These are phyloP conservation scores for Cremastinae sp. DNA, from an alignment of 2,888 invertebrate species.

Conservation along the genomic window DNA sequence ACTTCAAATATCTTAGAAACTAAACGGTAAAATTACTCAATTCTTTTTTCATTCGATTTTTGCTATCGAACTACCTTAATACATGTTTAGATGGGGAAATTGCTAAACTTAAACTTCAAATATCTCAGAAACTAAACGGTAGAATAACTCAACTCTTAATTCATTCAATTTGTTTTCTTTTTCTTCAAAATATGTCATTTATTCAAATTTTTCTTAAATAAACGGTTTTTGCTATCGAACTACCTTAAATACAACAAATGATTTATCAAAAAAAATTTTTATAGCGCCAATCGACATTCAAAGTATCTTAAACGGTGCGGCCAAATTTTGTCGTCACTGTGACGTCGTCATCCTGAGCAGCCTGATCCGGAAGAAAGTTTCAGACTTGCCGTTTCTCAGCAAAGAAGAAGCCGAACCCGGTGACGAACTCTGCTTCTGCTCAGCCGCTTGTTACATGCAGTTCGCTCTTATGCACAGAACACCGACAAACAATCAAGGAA, in stretches of 20 bases:
- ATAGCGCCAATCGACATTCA: conserved; percentile 91
- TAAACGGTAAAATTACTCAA: no score
- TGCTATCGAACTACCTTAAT: no score
- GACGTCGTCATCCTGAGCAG: conserved; percentile 94
- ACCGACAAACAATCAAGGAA: conserved; percentile 83
- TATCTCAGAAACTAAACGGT: no score
- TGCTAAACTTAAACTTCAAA: no score
- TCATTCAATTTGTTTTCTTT: no score
- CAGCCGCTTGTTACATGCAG: conserved; percentile 93
- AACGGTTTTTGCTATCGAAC: no score
- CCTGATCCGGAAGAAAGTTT: conserved; percentile 89
- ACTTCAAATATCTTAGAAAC: no score
- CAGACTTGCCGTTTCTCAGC: conserved; percentile 88
- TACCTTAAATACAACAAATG: no score
- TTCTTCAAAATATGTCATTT: neutral
- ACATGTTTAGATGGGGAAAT: no score
- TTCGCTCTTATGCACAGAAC: conserved; percentile 87
- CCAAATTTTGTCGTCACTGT: conserved; percentile 95
- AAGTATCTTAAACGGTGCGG: conserved; percentile 93
- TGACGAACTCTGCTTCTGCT: conserved; percentile 92
- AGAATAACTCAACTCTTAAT: no score
- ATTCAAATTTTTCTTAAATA: conserved; percentile 12
- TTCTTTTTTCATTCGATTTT: no score
- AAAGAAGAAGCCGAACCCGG: conserved; percentile 86
- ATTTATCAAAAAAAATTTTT: no score